phyloP scores from a whole-genome alignment of 2,888 invertebrate genomes.

The Metopia argyrocephala region DNA sequence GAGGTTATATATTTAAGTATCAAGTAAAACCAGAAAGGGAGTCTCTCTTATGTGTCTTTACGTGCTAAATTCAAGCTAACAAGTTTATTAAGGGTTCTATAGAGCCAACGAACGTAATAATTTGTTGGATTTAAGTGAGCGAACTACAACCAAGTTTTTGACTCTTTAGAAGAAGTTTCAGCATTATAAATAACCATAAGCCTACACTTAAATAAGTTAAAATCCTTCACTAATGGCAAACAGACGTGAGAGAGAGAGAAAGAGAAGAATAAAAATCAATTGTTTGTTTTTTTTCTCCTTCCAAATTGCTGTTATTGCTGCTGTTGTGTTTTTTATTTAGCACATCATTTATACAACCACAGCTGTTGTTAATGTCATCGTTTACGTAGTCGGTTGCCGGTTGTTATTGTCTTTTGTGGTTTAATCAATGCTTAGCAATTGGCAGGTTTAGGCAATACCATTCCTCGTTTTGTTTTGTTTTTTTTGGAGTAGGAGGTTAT shows the following conservation, averaged over 20 bases:
- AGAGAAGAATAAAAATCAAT: not conserved
- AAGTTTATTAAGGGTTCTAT: too few species aligned
- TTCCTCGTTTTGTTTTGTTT: not conserved
- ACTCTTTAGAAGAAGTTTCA: not conserved
- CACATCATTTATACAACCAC: slow-evolving; percentile 50
- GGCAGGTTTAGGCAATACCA: slow-evolving; percentile 24
- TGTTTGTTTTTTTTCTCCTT: not conserved
- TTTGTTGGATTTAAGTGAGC: too few species aligned
- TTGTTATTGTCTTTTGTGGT: slow-evolving; percentile 36
- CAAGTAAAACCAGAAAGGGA: too few species aligned
- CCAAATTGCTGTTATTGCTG: not conserved
- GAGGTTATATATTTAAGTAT: too few species aligned
- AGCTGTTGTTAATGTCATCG: slow-evolving; percentile 29
- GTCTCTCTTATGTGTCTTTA: too few species aligned
- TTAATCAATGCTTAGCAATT: slow-evolving; percentile 49
- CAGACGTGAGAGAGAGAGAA: not conserved
- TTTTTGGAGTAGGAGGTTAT: too few species aligned
- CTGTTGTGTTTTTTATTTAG: slow-evolving; percentile 1
- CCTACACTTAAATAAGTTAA: slow-evolving; percentile 9
- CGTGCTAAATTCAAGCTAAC: too few species aligned
- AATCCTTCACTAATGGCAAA: too few species aligned
- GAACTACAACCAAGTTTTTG: slow-evolving; percentile 1
- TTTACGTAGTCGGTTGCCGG: too few species aligned
- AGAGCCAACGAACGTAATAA: too few species aligned
- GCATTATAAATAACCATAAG: slow-evolving; percentile 16